Base-by-base conservation (phyloP, 2,888 invertebrate species). In the Hoplodrina ambigua region DNA sequence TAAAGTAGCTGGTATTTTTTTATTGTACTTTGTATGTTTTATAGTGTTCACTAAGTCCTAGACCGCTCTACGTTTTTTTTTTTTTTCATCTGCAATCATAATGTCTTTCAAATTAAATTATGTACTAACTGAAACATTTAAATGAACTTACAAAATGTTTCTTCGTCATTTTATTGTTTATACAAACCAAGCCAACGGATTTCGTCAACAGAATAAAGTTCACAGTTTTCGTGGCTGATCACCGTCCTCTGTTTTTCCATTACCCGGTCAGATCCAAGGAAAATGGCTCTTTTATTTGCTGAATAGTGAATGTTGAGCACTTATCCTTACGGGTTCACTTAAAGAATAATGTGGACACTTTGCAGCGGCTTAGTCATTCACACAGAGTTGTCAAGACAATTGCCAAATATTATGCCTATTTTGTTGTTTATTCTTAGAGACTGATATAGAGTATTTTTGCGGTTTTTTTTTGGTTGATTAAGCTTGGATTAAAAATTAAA, bases 271-370 rank as follows among this genome's bases (percentile, higher is more conserved):
- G 93, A 92, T 92, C 89, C 91, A 86, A 89, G 90, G 89, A 90
- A 91, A 93, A 92, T 90, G 89, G 92, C 88, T 90, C 92, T 90
- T 93, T 94, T 94, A 94, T 94, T 94, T 93, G 94, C 93, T 93
- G 93, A 94, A 94, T 94, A 93, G 93, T 92, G 91, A 90, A 92
- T 93, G 93, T 90, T 87, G 91, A 90, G 91, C 93, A 92, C 94
- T 93, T 92, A 93, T 89, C 90, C 90, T 85, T 81, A 85, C 87
- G 87, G 89, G 90, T 88, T 89, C 89, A 90, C 92, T 93, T 90
- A 90, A 90, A 92, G 91, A 93, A 90, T 94, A 92, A 94, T 94
- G 93, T 92, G 93, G 91, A 93, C 93, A 91, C 91, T 94, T 92
- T 89, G 87, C 87, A 82, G 83, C 78, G 88, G 89, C 89, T 92